phyloP scores from a whole-genome alignment of 2,113 vertebrate species.

The Cinclus cinclus region DNA sequence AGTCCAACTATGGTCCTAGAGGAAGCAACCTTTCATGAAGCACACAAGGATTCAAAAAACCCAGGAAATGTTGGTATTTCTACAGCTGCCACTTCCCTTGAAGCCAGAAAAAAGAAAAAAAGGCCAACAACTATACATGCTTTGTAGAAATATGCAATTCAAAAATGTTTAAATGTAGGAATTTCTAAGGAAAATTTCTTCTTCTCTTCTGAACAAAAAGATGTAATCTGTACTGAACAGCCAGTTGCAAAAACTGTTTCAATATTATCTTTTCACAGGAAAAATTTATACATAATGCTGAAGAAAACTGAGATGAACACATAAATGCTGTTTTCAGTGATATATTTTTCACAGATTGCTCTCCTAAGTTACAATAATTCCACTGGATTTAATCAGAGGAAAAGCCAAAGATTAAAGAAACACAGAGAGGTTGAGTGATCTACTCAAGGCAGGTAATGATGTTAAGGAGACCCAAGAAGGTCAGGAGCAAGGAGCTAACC shows the following conservation, averaged over 20 bases:
- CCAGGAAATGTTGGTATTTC: not conserved
- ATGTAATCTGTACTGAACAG: not conserved
- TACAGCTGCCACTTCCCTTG: not conserved
- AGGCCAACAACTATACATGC: not conserved
- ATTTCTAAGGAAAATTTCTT: not conserved
- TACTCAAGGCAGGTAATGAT: not conserved
- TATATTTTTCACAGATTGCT: not conserved
- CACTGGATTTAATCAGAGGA: not conserved
- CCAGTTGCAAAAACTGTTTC: not conserved
- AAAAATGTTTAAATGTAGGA: not conserved
- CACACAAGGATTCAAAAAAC: not conserved
- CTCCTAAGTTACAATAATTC: not conserved
- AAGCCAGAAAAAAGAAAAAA: not conserved
- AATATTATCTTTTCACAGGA: constrained; percentile 8
- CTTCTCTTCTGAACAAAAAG: not conserved
- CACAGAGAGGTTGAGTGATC: not conserved
- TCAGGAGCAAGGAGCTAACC: too few species aligned
- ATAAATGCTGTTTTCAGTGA: constrained; percentile 27
- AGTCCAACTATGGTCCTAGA: not conserved
- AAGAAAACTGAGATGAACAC: constrained; percentile 19
- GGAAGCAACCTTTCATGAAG: not conserved
- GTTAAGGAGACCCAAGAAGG: not conserved
- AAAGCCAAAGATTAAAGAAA: not conserved
- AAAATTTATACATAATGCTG: not conserved
- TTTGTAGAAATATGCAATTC: not conserved